These are phyloP conservation scores for Atherinosoma microstoma DNA, from an alignment of 2,797 vertebrate species.

Conservation along the genomic window DNA sequence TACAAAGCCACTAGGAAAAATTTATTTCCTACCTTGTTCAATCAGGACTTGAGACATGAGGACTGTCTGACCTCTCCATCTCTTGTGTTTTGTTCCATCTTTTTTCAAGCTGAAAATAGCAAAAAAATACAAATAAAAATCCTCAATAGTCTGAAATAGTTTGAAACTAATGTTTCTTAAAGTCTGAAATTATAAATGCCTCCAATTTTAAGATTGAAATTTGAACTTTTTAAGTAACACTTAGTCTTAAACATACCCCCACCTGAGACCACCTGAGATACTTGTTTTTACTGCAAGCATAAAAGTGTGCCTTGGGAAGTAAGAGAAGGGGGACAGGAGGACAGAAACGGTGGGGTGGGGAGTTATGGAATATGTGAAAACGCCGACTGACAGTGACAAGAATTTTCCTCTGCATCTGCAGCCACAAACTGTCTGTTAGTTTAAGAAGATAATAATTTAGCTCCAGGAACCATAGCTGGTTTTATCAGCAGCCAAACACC, in stretches of 20 bases:
- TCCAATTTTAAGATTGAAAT: not conserved
- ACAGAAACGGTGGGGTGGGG: not conserved
- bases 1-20: not conserved
- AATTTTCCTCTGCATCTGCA: slow-evolving; percentile 31
- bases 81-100: not conserved
- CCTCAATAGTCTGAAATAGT: not conserved
- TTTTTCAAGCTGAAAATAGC: not conserved
- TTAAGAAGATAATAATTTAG: slow-evolving; percentile 46
- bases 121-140: not conserved
- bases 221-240: not conserved
- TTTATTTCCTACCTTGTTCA: not conserved
- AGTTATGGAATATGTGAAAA: slow-evolving; percentile 26
- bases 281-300: slow-evolving; percentile 3
- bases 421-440: slow-evolving; percentile 18
- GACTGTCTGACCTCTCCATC: not conserved
- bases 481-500: slow-evolving; percentile 53
- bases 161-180: not conserved
- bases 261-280: not conserved
- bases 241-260: not conserved
- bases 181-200: not conserved
- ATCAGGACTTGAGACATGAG: not conserved
- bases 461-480: slow-evolving; percentile 61
- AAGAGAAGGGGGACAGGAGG: not conserved
- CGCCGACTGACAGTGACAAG: slow-evolving; percentile 26
- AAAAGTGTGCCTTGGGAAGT: not conserved